Base-by-base conservation (phyloP, 2,888 invertebrate species). In the Oligia fasciuncula region DNA sequence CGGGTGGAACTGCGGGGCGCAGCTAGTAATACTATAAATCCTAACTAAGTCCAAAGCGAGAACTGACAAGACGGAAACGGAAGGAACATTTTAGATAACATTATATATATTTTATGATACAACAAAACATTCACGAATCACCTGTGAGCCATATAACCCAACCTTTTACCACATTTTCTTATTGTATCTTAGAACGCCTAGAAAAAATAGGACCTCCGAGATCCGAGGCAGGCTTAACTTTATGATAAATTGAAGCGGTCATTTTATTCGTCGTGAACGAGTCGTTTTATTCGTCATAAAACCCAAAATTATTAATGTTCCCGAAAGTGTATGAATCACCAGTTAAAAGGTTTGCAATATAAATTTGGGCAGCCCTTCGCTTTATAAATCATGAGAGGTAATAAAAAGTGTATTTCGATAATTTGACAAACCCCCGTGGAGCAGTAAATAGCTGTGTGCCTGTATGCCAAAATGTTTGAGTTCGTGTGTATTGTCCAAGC, bases 261-360 rank as follows among this genome's bases (percentile, higher is more conserved):
- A 87, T 73, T 86, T 82, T 57, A 76, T 84, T 76, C 71, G 73
- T 80, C 76, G 80, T 73, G 77, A 84, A 82, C 81, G 86, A 73
- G 62, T 77, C 79, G 77, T 81, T 88, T 82, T 72, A 81, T 83
- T 83, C 75, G 78, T 85, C 81, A 85, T 87, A 87, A 86, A 87
- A 71, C 43, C 71, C n/a, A 80, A 79, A 35, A 86, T 86, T 81
- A 87, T 86, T 87, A 84, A 87, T 87, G 87, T 84, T 79, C 79
- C 72, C 63, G 78, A 73, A 85, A 85, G 60, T 78, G 75, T 85
- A 81, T 88, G 87, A 88, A 84, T 88, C 86, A 85, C 79, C 77
- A 82, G 87, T 87, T 84, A 82, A 87, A 88, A 87, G 87, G 87
- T 85, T 78, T 76, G 84, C 83, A 73, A 85, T 85, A 85, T 85